Evolutionary conservation across 2,888 invertebrate genomes (phyloP).

Genomic region (Archaeoteleia sp.): DNA sequence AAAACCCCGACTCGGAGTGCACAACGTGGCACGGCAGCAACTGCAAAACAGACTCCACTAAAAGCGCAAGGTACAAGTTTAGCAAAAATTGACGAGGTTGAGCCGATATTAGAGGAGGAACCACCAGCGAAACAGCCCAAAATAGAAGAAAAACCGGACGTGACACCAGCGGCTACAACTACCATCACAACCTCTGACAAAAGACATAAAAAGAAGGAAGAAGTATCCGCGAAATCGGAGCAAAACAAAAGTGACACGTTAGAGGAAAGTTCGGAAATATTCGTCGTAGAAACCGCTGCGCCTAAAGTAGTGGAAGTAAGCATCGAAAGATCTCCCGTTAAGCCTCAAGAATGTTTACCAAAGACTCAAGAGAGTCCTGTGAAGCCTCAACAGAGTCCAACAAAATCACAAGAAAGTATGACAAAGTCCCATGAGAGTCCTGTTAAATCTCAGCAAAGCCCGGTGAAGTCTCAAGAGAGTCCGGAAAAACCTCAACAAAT

Average conservation of each 20-base stretch:
- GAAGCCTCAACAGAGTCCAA: too few species aligned
- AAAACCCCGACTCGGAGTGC: slow-evolving; percentile 54
- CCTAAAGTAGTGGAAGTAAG: too few species aligned
- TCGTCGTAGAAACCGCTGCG: too few species aligned
- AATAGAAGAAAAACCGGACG: slow-evolving; percentile 14
- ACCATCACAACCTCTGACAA: slow-evolving; percentile 4
- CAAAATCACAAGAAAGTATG: too few species aligned
- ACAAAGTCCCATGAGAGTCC: too few species aligned
- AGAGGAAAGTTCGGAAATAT: too few species aligned
- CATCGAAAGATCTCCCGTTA: neutral
- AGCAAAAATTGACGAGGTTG: slow-evolving; percentile 24
- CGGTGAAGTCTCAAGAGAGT: slow-evolving; percentile 18
- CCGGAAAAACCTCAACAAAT: slow-evolving; percentile 19
- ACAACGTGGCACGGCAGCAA: slow-evolving; percentile 25
- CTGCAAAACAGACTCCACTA: slow-evolving; percentile 43
- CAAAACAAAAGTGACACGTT: neutral
- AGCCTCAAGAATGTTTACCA: neutral
- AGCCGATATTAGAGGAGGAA: slow-evolving; percentile 46
- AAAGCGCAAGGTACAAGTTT: slow-evolving; percentile 32
- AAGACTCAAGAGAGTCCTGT: too few species aligned
- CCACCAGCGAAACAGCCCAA: slow-evolving; percentile 43
- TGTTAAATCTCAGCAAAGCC: slow-evolving; percentile 8
- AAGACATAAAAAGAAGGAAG: slow-evolving; percentile 3
- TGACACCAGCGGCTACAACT: slow-evolving; percentile 1
- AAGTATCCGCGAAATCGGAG: neutral